Percentiles rank a stretch among this genome's conserved stretches.
These are phyloP conservation scores for Prunella fulvescens DNA, from an alignment of 2,113 vertebrate genomes.

Conservation along the genomic window DNA sequence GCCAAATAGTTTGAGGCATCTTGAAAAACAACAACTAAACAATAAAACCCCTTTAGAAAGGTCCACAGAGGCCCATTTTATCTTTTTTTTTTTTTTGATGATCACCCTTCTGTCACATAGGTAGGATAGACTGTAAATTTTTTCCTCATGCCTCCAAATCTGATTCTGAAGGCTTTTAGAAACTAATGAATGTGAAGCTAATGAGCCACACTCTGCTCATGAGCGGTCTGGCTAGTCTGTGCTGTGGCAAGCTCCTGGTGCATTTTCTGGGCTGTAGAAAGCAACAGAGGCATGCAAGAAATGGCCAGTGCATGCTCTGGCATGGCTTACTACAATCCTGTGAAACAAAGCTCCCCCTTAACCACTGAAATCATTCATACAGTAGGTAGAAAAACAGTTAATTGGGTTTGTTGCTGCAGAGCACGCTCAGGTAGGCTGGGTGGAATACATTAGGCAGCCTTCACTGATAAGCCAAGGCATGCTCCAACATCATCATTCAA, in stretches of 20 bases:
- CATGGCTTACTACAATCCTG: not conserved
- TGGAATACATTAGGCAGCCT: conserved; percentile 35
- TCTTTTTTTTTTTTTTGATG: not conserved
- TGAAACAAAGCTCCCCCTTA: not conserved
- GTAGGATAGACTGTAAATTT: not conserved
- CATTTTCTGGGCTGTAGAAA: not conserved
- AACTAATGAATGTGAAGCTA: conserved; percentile 40
- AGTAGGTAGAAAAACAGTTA: not conserved
- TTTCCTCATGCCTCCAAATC: not conserved
- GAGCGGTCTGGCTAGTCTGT: not conserved
- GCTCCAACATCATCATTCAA: conserved; percentile 38
- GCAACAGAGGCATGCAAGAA: not conserved
- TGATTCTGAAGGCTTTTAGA: conserved; percentile 27
- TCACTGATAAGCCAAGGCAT: conserved; percentile 38
- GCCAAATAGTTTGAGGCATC: conserved; percentile 6
- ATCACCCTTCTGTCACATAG: not conserved
- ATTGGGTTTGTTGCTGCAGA: not conserved
- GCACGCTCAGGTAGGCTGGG: conserved; percentile 16
- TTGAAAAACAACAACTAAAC: conserved; percentile 21
- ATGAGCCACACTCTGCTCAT: conserved; percentile 25
- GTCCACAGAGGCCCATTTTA: not conserved
- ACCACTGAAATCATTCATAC: not conserved
- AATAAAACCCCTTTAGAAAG: not conserved
- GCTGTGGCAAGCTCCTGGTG: not conserved
- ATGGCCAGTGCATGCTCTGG: not conserved